These are phyloP conservation scores for Allygus modestus DNA, from an alignment of 2,888 invertebrate species.

Conservation along the genomic window DNA sequence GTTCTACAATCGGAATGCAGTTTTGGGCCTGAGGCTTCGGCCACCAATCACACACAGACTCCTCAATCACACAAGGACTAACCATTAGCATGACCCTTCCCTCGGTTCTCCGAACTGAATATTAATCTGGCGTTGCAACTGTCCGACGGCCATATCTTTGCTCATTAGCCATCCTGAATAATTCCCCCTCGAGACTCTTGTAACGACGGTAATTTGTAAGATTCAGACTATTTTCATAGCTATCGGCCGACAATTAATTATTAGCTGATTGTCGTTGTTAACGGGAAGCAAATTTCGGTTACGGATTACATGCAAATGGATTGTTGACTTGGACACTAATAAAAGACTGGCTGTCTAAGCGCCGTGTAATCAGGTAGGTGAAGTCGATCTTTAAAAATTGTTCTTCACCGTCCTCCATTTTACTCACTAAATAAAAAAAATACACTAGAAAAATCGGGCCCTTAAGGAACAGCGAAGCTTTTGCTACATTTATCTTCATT, in stretches of 20 bases:
- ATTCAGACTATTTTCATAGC: conserved; percentile 3
- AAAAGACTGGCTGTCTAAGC: not conserved
- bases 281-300: not conserved
- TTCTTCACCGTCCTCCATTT: not conserved
- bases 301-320: conserved; percentile 25
- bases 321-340: conserved; percentile 16
- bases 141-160: not conserved
- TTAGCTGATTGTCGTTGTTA: not conserved
- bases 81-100: not conserved
- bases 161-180: conserved; percentile 5
- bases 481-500: too few relatives aligned
- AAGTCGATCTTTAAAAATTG: not conserved
- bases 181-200: conserved; percentile 10
- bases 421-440: not conserved
- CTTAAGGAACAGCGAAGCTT: too few relatives aligned
- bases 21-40: not conserved
- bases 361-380: not conserved
- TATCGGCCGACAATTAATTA: not conserved
- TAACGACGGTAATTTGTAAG: conserved; percentile 11
- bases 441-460: too few relatives aligned
- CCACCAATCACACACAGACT: conserved; percentile 8
- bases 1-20: conserved; percentile 14
- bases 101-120: conserved; percentile 7
- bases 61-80: conserved; percentile 23
- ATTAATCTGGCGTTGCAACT: conserved; percentile 21